Evolutionary conservation across 2,113 vertebrate genomes (phyloP).

Genomic region (Macroglossus sobrinus): DNA sequence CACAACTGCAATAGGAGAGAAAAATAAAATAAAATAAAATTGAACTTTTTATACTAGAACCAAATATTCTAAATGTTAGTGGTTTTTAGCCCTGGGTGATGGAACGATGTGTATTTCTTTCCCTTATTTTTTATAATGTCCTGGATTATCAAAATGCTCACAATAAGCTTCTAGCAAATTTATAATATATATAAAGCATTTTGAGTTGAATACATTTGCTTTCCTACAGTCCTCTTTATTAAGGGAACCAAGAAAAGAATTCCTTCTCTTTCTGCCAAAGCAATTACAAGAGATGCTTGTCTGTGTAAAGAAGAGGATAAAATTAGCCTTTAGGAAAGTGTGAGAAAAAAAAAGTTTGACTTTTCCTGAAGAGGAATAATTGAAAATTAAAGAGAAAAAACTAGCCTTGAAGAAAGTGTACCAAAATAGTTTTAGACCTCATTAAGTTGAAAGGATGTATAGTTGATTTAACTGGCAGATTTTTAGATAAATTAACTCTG

Average conservation of each 20-base stretch:
- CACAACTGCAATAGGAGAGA: not conserved
- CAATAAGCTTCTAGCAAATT: not conserved
- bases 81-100: not conserved
- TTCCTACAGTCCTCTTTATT: constrained; percentile 5
- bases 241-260: not conserved
- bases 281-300: constrained; percentile 25
- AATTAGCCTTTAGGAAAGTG: constrained; percentile 28
- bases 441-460: not conserved
- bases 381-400: not conserved
- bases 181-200: not conserved
- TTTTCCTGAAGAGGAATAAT: constrained; percentile 15
- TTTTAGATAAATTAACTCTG: constrained; percentile 5
- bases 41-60: not conserved
- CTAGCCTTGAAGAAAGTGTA: not conserved
- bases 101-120: not conserved
- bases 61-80: not conserved
- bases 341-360: not conserved
- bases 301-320: not conserved
- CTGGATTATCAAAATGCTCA: not conserved
- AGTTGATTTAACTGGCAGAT: not conserved
- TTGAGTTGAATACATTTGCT: not conserved
- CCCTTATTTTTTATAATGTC: not conserved
- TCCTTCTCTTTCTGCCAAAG: constrained; percentile 26
- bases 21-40: constrained; percentile 6
- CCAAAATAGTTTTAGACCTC: not conserved